Percentiles rank a stretch among this genome's conserved stretches.
phyloP scores from a whole-genome alignment of 1,140 invertebrate genomes.

The Papilio aristodemus region DNA sequence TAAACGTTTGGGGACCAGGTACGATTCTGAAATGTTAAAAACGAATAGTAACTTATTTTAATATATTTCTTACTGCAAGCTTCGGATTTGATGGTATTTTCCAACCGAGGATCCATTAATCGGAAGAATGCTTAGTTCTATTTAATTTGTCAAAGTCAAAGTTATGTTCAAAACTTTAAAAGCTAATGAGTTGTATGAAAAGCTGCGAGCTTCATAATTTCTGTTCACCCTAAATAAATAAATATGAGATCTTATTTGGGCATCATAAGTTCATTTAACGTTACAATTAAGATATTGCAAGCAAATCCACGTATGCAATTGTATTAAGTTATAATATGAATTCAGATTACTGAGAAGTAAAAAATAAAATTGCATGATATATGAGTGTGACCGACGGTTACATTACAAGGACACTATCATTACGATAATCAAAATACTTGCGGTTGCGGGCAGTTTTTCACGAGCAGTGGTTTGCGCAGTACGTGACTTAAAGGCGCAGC shows the following conservation, averaged over 20 bases:
- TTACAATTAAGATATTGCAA: not conserved
- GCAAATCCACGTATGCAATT: not conserved
- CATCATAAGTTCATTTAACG: not conserved
- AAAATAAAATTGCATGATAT: slow-evolving; percentile 31
- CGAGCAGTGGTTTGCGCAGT: not conserved
- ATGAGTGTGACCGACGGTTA: slow-evolving; percentile 24
- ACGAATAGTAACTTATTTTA: slow-evolving; percentile 26
- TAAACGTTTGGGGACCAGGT: slow-evolving; percentile 48
- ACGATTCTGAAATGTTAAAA: slow-evolving; percentile 56
- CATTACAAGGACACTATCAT: slow-evolving; percentile 32
- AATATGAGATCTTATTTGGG: not conserved
- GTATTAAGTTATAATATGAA: slow-evolving; percentile 23
- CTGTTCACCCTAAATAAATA: not conserved
- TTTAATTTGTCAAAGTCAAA: too few species aligned
- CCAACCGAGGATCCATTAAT: too few species aligned
- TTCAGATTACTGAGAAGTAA: slow-evolving; percentile 18
- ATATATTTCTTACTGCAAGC: slow-evolving; percentile 37
- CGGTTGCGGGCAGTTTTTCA: slow-evolving; percentile 30
- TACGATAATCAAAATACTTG: slow-evolving; percentile 32
- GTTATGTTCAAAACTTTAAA: too few species aligned
- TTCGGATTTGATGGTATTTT: not conserved
- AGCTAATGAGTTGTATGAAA: too few species aligned
- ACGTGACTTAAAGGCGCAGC: slow-evolving; percentile 21
- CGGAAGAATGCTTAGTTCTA: too few species aligned
- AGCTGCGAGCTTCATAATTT: too few species aligned